phyloP scores from a whole-genome alignment of 2,113 vertebrate genomes.

The Phocoena phocoena region DNA sequence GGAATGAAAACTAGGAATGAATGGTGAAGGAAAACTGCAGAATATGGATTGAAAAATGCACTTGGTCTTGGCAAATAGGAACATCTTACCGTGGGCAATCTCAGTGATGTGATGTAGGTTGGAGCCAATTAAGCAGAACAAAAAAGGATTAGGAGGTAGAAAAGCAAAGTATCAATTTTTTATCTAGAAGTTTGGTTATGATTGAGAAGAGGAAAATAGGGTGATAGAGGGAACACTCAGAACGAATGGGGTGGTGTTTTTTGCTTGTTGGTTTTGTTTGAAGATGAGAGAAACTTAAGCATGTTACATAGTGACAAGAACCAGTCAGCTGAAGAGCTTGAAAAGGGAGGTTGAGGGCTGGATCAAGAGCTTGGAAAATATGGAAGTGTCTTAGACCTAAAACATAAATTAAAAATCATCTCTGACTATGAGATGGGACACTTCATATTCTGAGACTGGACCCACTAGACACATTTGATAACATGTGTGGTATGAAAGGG shows the following conservation, averaged over 20 bases:
- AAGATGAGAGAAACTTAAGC: background rate
- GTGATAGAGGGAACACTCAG: background rate
- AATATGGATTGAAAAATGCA: background rate
- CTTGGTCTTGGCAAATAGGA: background rate
- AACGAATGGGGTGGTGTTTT: background rate
- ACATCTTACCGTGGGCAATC: background rate
- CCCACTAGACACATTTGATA: background rate
- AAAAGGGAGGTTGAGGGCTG: background rate
- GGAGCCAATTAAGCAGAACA: background rate
- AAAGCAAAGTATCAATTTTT: background rate
- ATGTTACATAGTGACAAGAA: background rate
- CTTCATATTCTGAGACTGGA: background rate
- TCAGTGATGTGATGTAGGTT: background rate
- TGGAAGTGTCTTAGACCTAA: background rate
- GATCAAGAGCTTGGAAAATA: background rate
- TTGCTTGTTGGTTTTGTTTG: background rate
- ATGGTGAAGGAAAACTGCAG: background rate
- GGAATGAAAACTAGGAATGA: background rate
- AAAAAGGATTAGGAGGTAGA: background rate
- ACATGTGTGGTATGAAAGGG: background rate
- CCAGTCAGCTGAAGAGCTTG: background rate
- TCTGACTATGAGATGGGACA: background rate
- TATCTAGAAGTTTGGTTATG: background rate
- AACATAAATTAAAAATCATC: background rate
- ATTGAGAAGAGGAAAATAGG: background rate